Evolutionary conservation across 2,113 vertebrate genomes (phyloP).

Genomic region (Candoia aspera): DNA sequence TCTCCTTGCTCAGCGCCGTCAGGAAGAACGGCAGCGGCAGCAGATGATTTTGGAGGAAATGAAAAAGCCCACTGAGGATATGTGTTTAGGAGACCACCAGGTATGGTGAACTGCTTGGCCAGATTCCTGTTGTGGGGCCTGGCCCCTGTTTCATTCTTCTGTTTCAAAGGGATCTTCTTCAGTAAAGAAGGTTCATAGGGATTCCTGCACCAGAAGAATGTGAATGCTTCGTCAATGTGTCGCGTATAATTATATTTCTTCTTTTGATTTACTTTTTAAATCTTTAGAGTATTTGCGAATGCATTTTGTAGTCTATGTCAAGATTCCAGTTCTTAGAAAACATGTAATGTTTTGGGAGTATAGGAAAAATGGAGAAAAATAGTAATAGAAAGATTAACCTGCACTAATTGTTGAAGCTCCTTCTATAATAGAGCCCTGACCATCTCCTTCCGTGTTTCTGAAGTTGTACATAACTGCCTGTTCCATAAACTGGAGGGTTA

Average conservation of each 20-base stretch:
- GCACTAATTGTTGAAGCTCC: neutral
- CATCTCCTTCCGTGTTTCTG: no score
- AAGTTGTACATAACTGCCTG: neutral
- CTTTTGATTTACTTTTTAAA: neutral
- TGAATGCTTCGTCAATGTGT: no score
- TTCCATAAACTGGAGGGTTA: neutral
- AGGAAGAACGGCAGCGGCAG: conserved; percentile 89
- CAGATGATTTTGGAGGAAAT: conserved; percentile 92
- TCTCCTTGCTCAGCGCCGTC: conserved; percentile 80
- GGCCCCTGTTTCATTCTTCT: neutral
- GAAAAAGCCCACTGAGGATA: conserved; percentile 95
- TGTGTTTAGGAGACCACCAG: conserved; percentile 94
- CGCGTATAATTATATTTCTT: neutral
- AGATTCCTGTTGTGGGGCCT: no score
- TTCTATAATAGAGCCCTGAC: neutral
- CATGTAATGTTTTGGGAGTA: neutral
- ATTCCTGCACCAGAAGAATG: neutral
- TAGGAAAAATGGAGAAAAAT: neutral
- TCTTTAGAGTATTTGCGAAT: neutral
- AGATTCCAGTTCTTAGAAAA: neutral
- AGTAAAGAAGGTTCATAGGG: neutral
- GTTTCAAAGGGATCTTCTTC: neutral
- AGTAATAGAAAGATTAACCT: neutral
- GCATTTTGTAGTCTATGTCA: neutral
- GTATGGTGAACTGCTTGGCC: conserved; percentile 49